phyloP scores from a whole-genome alignment of 35 echinoderm and acorn worm genomes.

The Strongylocentrotus purpuratus region DNA sequence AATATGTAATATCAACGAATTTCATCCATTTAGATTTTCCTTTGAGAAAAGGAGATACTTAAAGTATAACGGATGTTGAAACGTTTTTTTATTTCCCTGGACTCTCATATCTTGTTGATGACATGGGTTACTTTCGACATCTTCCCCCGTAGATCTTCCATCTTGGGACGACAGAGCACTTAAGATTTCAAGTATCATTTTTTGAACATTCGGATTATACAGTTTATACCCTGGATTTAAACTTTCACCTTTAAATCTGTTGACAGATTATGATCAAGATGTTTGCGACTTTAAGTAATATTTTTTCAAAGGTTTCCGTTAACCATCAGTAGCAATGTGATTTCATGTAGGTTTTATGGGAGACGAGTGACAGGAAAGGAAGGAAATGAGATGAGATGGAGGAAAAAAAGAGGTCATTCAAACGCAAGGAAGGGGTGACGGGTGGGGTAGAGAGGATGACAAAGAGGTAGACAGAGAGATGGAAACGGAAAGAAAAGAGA shows the following conservation, averaged over 20 bases:
- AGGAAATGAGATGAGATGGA: background rate
- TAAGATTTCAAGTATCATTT: background rate
- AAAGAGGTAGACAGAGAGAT: background rate
- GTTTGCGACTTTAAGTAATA: background rate
- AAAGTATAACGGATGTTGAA: background rate
- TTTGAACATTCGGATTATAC: background rate
- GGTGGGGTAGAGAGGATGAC: background rate
- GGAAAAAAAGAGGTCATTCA: background rate
- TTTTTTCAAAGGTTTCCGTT: background rate
- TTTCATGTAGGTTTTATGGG: background rate
- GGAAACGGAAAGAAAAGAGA: too few relatives aligned
- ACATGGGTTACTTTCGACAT: background rate
- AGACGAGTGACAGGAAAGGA: background rate
- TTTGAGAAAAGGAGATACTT: background rate
- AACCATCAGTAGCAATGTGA: background rate
- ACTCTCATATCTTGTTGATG: background rate
- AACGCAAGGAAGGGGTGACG: too few relatives aligned
- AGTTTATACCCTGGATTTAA: background rate
- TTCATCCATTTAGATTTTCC: background rate
- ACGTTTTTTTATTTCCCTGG: background rate
- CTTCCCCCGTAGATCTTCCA: background rate
- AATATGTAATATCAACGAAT: background rate
- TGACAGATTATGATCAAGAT: background rate
- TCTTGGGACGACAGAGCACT: background rate
- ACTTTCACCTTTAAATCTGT: background rate